Evolutionary conservation across 2,797 vertebrate species (phyloP).

Genomic region (Lagorchestes hirsutus): DNA sequence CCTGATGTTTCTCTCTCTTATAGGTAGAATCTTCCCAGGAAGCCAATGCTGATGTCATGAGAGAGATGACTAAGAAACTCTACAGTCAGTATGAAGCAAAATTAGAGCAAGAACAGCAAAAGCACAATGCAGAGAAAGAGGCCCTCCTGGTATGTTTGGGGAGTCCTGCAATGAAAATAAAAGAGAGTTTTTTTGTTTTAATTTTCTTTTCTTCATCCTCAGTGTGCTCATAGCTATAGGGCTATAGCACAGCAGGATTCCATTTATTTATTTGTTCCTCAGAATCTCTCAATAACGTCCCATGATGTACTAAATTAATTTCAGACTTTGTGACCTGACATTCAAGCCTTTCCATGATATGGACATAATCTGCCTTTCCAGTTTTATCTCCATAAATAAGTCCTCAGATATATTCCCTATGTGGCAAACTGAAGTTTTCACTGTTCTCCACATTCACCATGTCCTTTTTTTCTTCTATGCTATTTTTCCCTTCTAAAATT

Average conservation of each 20-base stretch:
- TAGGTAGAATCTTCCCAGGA: slow-evolving; percentile 93
- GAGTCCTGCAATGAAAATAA: accelerated
- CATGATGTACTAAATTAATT: neutral
- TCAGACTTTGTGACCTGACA: neutral
- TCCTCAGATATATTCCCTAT: neutral
- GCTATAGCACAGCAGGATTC: neutral
- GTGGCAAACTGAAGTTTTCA: neutral
- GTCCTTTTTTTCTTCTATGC: neutral
- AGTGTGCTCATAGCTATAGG: neutral
- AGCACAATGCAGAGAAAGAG: slow-evolving; percentile 92
- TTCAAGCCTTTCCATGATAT: neutral
- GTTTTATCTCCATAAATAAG: neutral
- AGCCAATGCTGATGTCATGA: slow-evolving; percentile 90
- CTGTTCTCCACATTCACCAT: neutral
- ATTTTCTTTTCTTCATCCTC: neutral
- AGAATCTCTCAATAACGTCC: neutral
- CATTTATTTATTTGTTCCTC: neutral
- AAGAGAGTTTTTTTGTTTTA: accelerated
- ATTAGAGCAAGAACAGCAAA: slow-evolving; percentile 90
- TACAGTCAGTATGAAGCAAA: slow-evolving; percentile 92
- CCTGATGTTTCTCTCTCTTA: slow-evolving; percentile 56
- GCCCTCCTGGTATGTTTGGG: slow-evolving; percentile 89
- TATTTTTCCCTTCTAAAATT: neutral
- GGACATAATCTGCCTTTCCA: neutral
- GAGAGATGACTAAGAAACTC: slow-evolving; percentile 92